Base-by-base conservation (phyloP, 2,113 vertebrate species). In the Ancistrus triradiatus region DNA sequence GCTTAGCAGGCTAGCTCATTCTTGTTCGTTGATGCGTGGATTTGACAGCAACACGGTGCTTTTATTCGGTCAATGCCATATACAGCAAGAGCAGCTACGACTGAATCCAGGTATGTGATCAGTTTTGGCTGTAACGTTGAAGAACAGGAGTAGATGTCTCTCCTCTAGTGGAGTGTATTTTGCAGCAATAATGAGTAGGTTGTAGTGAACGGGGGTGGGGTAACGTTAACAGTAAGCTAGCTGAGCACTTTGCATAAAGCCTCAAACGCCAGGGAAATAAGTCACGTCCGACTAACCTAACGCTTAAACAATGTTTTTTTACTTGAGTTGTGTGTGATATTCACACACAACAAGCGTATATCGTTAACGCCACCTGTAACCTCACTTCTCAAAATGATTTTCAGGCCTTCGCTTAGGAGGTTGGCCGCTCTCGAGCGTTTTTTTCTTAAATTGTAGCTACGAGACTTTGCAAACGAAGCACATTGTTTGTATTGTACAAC, bases 51-150 rank as follows among this genome's bases (percentile, higher is more conserved):
- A 77, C 76, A 58, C 76, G 64, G 77, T 76, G 73, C 60, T 77
- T 77, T 81, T 33, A 79, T 79, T 75, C 86, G 79, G 84, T 89
- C 86, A 86, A 88, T 90, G 88, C 85, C 76, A 81, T 83, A 75
- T 80, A 83, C 78, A 80, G 75, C 78, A 84, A 79, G 79, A 73
- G 74, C 79, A 75, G 73, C 77, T 67, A 69, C 76, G 77, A 83
- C 80, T 79, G 74, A 78, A 60, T 84, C 77, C 79, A 84, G 87
- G 87, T 89, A 84, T 80, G 85, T 50, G 1, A 11, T 22, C 2
- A 14, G 3, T 3, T 7, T 7, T 60, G 18, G 4, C 4, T 21
- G 27, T 72, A 11, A 11, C 18, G 27, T 35, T n/a, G 15, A 11
- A 18, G 4, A 14, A n/a, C 2, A n/a, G 33, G 2, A 40, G n/a